These are phyloP conservation scores for Acestrorhynchus altus DNA, from an alignment of 2,797 vertebrate genomes.

Conservation along the genomic window DNA sequence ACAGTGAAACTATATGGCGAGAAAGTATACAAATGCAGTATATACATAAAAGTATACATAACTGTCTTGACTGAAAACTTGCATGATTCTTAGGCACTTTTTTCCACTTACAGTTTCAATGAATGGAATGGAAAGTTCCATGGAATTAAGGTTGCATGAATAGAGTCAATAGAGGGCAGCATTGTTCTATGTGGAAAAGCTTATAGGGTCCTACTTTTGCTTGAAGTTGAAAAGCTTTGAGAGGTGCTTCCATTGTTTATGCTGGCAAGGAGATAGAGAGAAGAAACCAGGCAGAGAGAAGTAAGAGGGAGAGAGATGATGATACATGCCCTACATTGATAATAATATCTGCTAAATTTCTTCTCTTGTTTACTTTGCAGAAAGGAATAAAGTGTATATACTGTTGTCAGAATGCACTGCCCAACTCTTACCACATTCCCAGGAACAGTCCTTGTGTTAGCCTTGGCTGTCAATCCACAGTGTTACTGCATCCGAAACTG, in stretches of 20 bases:
- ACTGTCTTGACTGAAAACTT: not conserved
- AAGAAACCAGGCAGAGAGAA: not conserved
- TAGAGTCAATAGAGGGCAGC: conserved; percentile 56
- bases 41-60: not conserved
- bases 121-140: conserved; percentile 2
- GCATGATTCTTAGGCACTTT: not conserved
- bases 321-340: conserved; percentile 13
- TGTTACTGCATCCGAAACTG: not conserved
- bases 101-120: not conserved
- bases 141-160: not conserved
- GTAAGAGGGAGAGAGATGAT: not conserved
- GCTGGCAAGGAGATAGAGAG: not conserved
- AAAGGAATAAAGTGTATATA: conserved; percentile 10
- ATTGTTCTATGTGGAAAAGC: conserved; percentile 31
- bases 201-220: not conserved
- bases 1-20: not conserved
- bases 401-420: not conserved
- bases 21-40: too few species aligned
- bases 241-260: conserved; percentile 31
- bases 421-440: not conserved
- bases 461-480: conserved; percentile 19
- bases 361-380: conserved; percentile 21
- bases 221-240: not conserved
- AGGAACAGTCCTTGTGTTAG: not conserved
- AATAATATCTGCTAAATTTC: conserved; percentile 13